Conservation (phyloP, 2,113 vertebrate genomes). For the Regulus satrapa region DNA sequence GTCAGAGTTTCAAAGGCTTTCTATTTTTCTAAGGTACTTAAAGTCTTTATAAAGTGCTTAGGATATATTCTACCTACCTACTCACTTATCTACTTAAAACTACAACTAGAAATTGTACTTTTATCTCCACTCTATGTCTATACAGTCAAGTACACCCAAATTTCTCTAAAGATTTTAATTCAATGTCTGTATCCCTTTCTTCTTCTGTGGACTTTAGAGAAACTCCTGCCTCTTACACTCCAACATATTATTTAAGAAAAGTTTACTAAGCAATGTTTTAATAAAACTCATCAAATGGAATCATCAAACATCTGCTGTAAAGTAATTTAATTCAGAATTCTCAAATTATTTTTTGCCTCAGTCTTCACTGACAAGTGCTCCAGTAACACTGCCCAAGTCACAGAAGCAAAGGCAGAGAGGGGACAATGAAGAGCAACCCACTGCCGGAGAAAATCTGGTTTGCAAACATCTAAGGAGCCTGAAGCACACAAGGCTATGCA, state of each 20-base stretch:
- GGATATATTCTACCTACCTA: no score
- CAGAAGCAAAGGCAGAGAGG: neutral
- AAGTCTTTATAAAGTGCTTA: no score
- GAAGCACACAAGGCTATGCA: neutral
- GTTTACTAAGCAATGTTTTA: neutral
- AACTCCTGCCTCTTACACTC: no score
- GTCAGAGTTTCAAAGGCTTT: no score
- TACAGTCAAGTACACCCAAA: no score
- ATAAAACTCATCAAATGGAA: neutral
- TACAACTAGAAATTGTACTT: no score
- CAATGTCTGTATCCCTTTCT: no score
- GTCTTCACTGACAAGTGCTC: neutral
- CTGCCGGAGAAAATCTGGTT: neutral
- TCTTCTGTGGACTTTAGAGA: no score
- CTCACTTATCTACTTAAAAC: no score
- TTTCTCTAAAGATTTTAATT: no score
- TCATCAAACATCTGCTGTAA: neutral
- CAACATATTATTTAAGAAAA: slow-evolving; percentile 17
- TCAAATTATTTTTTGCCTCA: neutral
- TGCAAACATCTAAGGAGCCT: neutral
- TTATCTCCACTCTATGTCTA: no score
- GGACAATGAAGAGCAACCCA: neutral
- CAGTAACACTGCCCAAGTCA: neutral
- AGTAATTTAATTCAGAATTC: neutral
- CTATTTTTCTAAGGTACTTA: no score